Base-by-base conservation (phyloP, 2,888 invertebrate genomes). In the Apamea anceps region DNA sequence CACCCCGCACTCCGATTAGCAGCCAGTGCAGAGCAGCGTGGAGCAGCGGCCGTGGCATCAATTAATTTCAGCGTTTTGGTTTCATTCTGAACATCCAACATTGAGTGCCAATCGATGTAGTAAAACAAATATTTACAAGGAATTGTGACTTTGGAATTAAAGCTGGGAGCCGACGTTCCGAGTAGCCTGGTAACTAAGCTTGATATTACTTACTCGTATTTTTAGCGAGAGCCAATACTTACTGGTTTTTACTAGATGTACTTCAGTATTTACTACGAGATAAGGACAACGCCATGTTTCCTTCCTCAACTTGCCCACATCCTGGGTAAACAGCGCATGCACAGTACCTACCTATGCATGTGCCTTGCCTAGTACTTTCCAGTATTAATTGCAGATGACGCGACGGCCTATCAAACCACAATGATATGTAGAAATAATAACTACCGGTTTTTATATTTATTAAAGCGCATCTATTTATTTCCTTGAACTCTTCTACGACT, bases 221-320 rank as follows among this genome's bases (percentile, higher is more conserved):
- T n/a, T 48, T n/a, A 21, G 62, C 32, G 8, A 48, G 21, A 32
- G 15, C 32, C 45, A 48, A 57, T 25, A 28, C 37, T 12, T n/a
- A 37, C 37, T 18, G 66, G 57, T 32, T 70, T 71, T 45, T 45
- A 71, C 51, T 51, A 10, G 21, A 70, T 48, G 45, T 18, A 15
- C 21, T 60, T 48, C 0, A 70, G 13, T 51, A 28, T 63, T 42
- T 15, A 45, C 25, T 28, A 72, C 54, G 42, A 63, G 63, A 63
- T 70, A 37, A 15, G 60, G 25, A 45, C 60, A 68, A 45, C 57
- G 25, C 12, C 13, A 37, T 2, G 45, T 67, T 80, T 67, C 71
- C 85, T 80, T 84, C 82, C 85, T 83, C 80, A 67, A 71, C n/a
- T 32, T 7, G 66, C 54, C 32, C 75, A 57, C 48, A 25, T 75